Evolutionary conservation across 2,888 invertebrate genomes (phyloP), one percentile per base, ranked within the genome.

Genomic region (Ceratothoa steindachneri): DNA sequence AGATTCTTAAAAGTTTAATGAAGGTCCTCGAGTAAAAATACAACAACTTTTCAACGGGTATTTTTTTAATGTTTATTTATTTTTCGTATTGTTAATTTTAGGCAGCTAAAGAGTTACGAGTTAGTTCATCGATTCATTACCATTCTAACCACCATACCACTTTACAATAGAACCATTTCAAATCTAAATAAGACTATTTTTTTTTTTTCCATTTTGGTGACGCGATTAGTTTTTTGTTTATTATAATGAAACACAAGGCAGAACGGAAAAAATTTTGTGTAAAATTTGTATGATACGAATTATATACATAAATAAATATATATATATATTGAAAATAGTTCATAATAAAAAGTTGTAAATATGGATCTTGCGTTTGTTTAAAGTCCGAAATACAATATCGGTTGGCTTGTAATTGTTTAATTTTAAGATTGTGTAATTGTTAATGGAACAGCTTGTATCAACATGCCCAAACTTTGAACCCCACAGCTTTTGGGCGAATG

Each of bases 341-440:
- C 60, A 24, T 60, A 60, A 60, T 60, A 60, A 60, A n/a, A 60
- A 60, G 22, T 60, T 60, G 60, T 60, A 60, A 60, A 60, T 60
- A 60, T 12, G n/a, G n/a, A 60, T 1, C 22, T 60, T 2, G 52
- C 19, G 52, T 41, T 41, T 41, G 7, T 41, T 41, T 15, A 9
- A 7, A 41, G 9, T 41, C 9, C 7, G 7, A 41, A 15, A 41
- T 41, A 9, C 41, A 41, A 41, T 41, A 9, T 41, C 41, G 41
- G 41, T 9, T 7, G 41, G 15, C 41, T 9, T 41, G 7, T 41
- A 41, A 41, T 41, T 41, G 7, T 41, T 41, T 41, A 41, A 7
- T 41, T 41, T 9, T 41, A 41, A 9, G 15, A 9, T 9, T 41
- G 15, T 41, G 15, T 41, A 41, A 9, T 9, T 41, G 15, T 41